Evolutionary conservation across 2,888 invertebrate genomes (phyloP).

Genomic region (Amphiduros pacificus): DNA sequence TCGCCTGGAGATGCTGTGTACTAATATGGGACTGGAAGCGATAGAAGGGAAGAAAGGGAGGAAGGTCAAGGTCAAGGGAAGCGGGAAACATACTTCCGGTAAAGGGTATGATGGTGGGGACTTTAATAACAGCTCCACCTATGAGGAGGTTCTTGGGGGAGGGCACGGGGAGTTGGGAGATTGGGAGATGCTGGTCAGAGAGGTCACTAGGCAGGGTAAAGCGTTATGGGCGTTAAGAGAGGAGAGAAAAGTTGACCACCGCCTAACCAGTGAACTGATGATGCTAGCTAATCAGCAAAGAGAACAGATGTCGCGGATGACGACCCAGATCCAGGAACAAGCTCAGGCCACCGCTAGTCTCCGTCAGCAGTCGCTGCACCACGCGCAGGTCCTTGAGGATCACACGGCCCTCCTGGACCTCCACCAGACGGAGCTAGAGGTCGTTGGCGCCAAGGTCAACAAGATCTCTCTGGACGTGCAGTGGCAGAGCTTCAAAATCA

Average conservation of each 20-base stretch:
- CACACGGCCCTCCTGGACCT: slow-evolving; percentile 11
- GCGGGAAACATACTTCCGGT: not conserved
- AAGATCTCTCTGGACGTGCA: slow-evolving; percentile 5
- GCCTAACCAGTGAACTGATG: too few relatives aligned
- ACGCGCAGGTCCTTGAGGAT: slow-evolving; percentile 14
- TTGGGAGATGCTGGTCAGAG: not conserved
- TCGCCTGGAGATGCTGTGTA: slow-evolving; percentile 6
- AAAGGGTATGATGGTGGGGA: not conserved
- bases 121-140: not conserved
- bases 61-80: not conserved
- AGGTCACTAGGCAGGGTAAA: slow-evolving; percentile 4
- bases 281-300: not conserved
- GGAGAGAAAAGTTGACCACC: too few relatives aligned
- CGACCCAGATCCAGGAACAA: not conserved
- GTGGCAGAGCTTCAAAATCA: slow-evolving; percentile 13
- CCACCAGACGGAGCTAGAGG: slow-evolving; percentile 5
- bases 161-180: not conserved
- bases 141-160: not conserved
- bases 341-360: not conserved
- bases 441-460: slow-evolving; percentile 8
- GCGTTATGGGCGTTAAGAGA: too few relatives aligned
- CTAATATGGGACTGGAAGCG: not conserved
- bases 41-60: not conserved
- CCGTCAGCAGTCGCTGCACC: slow-evolving; percentile 4
- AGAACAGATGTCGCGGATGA: not conserved